Conservation (phyloP, 2,113 vertebrate species). For the Gallinago undulata region DNA sequence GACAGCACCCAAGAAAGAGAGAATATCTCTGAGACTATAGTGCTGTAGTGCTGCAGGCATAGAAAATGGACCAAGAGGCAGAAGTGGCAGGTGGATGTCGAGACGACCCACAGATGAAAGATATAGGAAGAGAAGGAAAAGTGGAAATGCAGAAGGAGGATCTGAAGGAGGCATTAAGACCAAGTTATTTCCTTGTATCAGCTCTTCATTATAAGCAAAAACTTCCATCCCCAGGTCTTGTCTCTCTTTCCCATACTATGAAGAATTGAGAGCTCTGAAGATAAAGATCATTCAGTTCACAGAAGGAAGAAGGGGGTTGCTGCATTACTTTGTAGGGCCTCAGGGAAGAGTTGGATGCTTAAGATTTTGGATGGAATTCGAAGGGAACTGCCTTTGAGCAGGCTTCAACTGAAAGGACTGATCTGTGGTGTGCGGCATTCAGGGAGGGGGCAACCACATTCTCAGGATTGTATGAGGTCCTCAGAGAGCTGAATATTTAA, state of each 20-base stretch:
- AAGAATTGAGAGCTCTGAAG: neutral
- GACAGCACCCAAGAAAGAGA: neutral
- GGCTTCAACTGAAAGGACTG: neutral
- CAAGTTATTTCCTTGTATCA: neutral
- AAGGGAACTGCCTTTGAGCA: neutral
- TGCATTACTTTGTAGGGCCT: neutral
- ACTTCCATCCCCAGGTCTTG: neutral
- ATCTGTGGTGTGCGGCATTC: neutral
- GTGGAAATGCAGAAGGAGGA: neutral
- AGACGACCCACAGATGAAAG: neutral
- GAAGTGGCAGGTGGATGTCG: neutral
- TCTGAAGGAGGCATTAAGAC: neutral
- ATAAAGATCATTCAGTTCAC: neutral
- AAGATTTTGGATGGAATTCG: neutral
- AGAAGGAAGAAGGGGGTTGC: neutral
- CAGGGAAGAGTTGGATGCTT: neutral
- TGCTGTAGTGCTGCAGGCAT: neutral
- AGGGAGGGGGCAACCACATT: neutral
- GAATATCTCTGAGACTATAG: neutral
- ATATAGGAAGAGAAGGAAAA: neutral
- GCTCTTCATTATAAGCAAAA: neutral
- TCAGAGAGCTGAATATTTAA: neutral
- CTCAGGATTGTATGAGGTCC: neutral
- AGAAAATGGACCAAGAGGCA: neutral
- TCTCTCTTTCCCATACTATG: neutral